These are phyloP conservation scores for Catharus bicknelli DNA, from an alignment of 2,113 vertebrate genomes.

Conservation along the genomic window DNA sequence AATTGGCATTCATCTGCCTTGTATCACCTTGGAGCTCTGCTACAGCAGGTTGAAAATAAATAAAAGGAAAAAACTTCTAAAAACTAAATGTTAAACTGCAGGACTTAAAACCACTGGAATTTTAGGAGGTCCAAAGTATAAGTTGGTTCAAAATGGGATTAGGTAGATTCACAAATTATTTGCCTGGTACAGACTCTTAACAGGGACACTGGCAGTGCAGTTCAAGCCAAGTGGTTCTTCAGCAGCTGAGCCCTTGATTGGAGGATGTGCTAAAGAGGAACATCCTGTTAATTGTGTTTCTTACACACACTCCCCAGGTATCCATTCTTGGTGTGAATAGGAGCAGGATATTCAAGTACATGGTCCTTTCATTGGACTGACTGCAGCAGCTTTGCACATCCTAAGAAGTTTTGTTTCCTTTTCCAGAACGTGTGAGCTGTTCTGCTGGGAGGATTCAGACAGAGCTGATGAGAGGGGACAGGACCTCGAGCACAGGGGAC, in stretches of 20 bases:
- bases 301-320: neutral
- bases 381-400: neutral
- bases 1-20: neutral
- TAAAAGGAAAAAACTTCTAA: neutral
- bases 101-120: neutral
- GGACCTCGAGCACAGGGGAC: neutral
- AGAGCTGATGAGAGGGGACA: neutral
- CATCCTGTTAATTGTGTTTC: neutral
- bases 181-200: neutral
- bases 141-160: neutral
- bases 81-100: neutral
- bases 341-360: neutral
- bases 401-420: neutral
- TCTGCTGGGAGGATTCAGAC: neutral
- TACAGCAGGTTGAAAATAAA: neutral
- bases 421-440: accelerated
- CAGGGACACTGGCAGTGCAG: neutral
- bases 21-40: neutral
- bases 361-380: neutral
- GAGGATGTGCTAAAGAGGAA: neutral
- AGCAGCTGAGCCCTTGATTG: neutral
- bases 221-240: neutral
- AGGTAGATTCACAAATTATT: neutral
- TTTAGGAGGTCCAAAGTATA: neutral
- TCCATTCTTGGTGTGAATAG: neutral